phyloP scores from a whole-genome alignment of 30 jellyfish, hydroid and myxozoan species.

The Rhopilema esculentum region DNA sequence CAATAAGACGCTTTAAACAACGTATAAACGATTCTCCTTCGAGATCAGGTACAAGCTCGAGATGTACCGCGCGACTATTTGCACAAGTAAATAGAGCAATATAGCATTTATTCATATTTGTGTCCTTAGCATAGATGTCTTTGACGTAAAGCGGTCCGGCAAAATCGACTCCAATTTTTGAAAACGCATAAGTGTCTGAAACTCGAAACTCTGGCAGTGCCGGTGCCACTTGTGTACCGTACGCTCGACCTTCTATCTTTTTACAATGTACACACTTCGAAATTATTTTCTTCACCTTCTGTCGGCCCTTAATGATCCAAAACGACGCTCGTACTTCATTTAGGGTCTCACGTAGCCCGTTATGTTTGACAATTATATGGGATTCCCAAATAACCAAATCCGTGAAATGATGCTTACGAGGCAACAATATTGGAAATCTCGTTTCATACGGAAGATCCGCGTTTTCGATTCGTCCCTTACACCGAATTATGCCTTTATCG shows the following conservation, averaged over 20 bases:
- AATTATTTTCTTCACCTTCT: not conserved
- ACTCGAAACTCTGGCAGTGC: not conserved
- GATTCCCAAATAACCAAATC: not conserved
- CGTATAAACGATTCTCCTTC: too few relatives aligned
- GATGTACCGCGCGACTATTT: not conserved
- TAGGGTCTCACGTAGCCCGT: not conserved
- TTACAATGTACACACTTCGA: not conserved
- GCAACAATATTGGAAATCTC: not conserved
- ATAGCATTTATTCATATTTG: too few relatives aligned
- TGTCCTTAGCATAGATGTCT: not conserved
- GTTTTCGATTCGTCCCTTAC: not conserved
- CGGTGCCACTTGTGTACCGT: not conserved
- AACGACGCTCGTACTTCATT: not conserved
- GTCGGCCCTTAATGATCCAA: not conserved
- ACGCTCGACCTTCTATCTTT: not conserved
- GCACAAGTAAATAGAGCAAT: not conserved
- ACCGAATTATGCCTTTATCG: not conserved
- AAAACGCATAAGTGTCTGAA: not conserved
- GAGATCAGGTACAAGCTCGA: too few relatives aligned
- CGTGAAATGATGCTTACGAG: not conserved
- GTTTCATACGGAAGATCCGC: not conserved
- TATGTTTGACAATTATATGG: not conserved
- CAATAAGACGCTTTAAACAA: too few relatives aligned
- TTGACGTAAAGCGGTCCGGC: not conserved
- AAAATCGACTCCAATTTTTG: not conserved